These are phyloP conservation scores for Aurelia sp. DNA, from an alignment of 30 jellyfish, hydroid and myxozoan genomes.

Conservation along the genomic window DNA sequence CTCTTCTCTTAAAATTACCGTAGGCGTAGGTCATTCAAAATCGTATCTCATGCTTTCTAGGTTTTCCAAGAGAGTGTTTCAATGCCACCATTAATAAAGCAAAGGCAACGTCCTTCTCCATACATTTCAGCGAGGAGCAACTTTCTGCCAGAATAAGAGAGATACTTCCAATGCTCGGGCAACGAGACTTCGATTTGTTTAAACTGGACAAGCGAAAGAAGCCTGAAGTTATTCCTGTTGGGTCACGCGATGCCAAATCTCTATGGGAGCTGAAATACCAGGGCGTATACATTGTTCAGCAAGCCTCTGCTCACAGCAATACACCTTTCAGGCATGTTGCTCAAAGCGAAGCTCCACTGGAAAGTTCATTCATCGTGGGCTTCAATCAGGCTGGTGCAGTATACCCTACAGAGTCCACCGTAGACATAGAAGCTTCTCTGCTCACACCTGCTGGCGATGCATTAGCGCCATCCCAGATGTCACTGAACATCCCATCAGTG, in stretches of 20 bases:
- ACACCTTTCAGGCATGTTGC: conserved; percentile 23
- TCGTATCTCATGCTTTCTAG: not conserved
- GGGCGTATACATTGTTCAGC: not conserved
- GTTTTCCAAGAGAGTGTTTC: conserved; percentile 43
- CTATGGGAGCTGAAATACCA: conserved; percentile 29
- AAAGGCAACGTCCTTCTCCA: conserved; percentile 27
- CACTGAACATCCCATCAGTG: not conserved
- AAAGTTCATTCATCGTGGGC: conserved; percentile 3
- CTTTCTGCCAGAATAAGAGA: no score
- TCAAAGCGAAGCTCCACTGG: not conserved
- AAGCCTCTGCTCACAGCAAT: not conserved
- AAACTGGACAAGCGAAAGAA: conserved; percentile 22
- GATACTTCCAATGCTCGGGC: no score
- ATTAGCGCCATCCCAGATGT: not conserved
- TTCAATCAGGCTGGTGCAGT: conserved; percentile 1
- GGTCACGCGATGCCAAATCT: conserved; percentile 7
- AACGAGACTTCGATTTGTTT: no score
- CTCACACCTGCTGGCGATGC: conserved; percentile 1
- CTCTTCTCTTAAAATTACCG: not conserved
- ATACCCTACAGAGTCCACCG: not conserved
- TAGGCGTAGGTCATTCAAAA: not conserved
- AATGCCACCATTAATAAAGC: not conserved
- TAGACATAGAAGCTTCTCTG: not conserved
- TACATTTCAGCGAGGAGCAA: not conserved
- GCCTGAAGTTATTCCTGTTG: not conserved